Percentiles rank a stretch among this genome's conserved stretches.
Evolutionary conservation across 2,113 vertebrate genomes (phyloP).

Genomic region (Leptodactylus fuscus): DNA sequence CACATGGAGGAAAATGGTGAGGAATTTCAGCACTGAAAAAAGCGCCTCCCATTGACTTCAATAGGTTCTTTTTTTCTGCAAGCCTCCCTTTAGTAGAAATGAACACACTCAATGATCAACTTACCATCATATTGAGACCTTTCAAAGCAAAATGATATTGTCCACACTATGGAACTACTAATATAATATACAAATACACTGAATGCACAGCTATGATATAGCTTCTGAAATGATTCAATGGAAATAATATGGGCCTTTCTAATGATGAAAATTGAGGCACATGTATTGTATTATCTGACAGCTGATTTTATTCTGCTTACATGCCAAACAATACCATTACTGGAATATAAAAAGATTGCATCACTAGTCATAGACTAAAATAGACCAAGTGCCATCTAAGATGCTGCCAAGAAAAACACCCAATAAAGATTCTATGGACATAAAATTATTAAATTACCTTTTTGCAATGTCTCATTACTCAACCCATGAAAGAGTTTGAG

Average conservation of each 20-base stretch:
- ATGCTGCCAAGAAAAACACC: constrained; percentile 51
- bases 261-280: not conserved
- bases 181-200: too few relatives aligned
- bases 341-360: constrained; percentile 4
- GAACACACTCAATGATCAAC: too few relatives aligned
- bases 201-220: too few relatives aligned
- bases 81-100: too few relatives aligned
- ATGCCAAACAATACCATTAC: not conserved
- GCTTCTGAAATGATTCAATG: too few relatives aligned
- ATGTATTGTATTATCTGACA: not conserved
- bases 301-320: not conserved
- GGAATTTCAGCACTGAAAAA: too few relatives aligned
- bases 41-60: too few relatives aligned
- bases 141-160: too few relatives aligned
- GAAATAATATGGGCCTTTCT: not conserved
- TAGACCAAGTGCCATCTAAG: constrained; percentile 38
- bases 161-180: too few relatives aligned
- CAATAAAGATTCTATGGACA: constrained; percentile 16
- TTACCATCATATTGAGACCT: too few relatives aligned
- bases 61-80: too few relatives aligned
- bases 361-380: constrained; percentile 21
- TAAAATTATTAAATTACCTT: constrained; percentile 51
- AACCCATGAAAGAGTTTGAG: constrained; percentile 42
- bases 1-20: too few relatives aligned
- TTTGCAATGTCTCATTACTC: constrained; percentile 30